Percentiles rank a stretch among this genome's conserved stretches.
These are phyloP conservation scores for Ceyx cyanopectus DNA, from an alignment of 2,113 vertebrate genomes.

Conservation along the genomic window DNA sequence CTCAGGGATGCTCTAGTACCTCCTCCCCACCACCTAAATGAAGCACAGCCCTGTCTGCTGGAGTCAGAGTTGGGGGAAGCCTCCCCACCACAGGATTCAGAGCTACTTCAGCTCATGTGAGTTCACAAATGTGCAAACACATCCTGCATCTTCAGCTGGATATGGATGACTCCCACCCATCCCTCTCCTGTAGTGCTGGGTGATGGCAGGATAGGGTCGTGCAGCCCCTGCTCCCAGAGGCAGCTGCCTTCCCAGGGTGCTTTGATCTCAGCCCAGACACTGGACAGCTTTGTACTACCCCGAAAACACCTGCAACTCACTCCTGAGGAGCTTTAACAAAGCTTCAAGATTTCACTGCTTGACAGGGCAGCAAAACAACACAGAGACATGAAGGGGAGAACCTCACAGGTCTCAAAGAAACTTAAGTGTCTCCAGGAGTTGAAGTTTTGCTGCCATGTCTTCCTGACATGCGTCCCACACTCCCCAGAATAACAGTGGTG, in stretches of 20 bases:
- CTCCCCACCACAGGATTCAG: background rate
- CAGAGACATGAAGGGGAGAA: background rate
- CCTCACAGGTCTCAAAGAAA: background rate
- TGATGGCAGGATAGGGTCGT: background rate
- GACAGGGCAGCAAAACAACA: background rate
- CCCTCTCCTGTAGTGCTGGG: background rate
- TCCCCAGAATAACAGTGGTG: fast-evolving
- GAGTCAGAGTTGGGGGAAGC: background rate
- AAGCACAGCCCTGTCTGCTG: background rate
- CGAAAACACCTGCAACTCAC: fast-evolving
- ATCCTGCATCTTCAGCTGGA: background rate
- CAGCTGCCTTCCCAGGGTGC: background rate
- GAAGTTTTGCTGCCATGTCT: no score
- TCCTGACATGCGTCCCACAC: fast-evolving
- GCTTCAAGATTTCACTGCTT: background rate
- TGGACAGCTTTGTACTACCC: fast-evolving
- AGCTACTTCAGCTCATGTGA: background rate
- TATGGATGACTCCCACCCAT: background rate
- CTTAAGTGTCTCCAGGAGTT: background rate
- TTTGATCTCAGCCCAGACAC: background rate
- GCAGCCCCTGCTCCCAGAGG: background rate
- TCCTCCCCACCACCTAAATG: fast-evolving
- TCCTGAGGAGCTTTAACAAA: background rate
- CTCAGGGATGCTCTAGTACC: no score
- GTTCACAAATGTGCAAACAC: fast-evolving